A percentile compares a stretch with the other conserved stretches of the same genome.
Evolutionary conservation across 2,113 vertebrate species (phyloP).

Genomic region (Castor canadensis): DNA sequence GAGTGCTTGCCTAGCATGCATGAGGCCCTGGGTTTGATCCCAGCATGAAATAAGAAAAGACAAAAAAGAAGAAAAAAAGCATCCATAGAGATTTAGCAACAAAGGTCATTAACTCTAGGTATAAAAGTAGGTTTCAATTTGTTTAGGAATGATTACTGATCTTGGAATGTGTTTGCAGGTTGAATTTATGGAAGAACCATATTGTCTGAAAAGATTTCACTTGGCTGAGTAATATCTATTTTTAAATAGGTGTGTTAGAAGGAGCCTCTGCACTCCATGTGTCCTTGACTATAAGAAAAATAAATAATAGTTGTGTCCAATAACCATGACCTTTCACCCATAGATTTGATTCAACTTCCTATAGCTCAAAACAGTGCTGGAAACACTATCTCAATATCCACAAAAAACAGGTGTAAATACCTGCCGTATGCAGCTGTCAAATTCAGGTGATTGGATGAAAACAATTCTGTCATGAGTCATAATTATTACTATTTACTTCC

Average conservation of each 20-base stretch:
- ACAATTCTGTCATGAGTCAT: constrained; percentile 44
- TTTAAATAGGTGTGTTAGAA: neutral
- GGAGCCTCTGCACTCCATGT: neutral
- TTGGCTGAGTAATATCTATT: neutral
- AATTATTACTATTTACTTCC: constrained; percentile 36
- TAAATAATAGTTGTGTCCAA: neutral
- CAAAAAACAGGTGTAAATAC: constrained; percentile 22
- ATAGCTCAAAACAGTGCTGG: constrained; percentile 18
- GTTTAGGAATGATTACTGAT: neutral
- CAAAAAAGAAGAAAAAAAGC: too few relatives aligned
- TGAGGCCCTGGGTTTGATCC: too few relatives aligned
- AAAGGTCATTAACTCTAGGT: neutral
- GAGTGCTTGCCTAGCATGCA: too few relatives aligned
- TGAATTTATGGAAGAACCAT: neutral
- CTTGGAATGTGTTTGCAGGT: neutral
- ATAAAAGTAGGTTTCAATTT: neutral
- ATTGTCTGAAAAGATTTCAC: neutral
- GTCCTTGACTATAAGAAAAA: constrained; percentile 17
- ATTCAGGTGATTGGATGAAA: neutral
- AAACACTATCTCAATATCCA: constrained; percentile 40
- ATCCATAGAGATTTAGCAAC: neutral
- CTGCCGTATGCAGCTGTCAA: neutral
- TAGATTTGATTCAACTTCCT: neutral
- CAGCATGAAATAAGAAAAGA: too few relatives aligned
- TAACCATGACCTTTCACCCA: neutral